Evolutionary conservation across 2,113 vertebrate species (phyloP), one percentile per base, ranked within the genome.

Genomic region (Rostratula benghalensis): DNA sequence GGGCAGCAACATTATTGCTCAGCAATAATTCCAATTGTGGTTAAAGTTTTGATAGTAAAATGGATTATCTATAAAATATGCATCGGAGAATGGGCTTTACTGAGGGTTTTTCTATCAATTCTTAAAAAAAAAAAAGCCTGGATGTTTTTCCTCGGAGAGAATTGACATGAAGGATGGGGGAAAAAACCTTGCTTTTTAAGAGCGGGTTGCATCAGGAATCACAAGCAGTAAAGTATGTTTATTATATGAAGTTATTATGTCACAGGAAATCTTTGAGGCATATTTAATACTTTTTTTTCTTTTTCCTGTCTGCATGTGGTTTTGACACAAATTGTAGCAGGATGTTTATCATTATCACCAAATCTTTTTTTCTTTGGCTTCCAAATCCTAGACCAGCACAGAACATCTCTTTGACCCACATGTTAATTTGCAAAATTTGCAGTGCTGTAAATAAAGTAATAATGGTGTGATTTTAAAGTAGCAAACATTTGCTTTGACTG

Each of bases 301-400:
- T 78, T 45, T 65, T 31, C 19, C n/a, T 68, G 24, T 84, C 53
- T 9, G 6, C 5, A 5, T 11, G 5, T 45, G 39, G 20, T 60
- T 71, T 21, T 77, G 57, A 31, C 33, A 7, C 11, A 22, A 11
- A 9, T 10, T 8, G 4, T 7, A 27, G 41, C 21, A 28, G 33
- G 54, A 17, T 25, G n/a, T 2, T 0, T 35, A 10, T 13, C 9
- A 3, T 27, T 46, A 24, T 23, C 56, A 54, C 67, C 51, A 39
- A 27, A 75, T 28, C 7, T 11, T 28, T n/a, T n/a, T n/a, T n/a
- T 28, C 22, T 59, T 64, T 28, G 43, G 16, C 35, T 51, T 67
- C 65, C 48, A 21, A 10, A 53, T 33, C 0, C 0, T 14, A 31
- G 59, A 12, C 30, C 33, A 5, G 25, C 5, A 3, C n/a, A 10